Conservation (phyloP, 2,113 vertebrate genomes). For the Pelobates fuscus region DNA sequence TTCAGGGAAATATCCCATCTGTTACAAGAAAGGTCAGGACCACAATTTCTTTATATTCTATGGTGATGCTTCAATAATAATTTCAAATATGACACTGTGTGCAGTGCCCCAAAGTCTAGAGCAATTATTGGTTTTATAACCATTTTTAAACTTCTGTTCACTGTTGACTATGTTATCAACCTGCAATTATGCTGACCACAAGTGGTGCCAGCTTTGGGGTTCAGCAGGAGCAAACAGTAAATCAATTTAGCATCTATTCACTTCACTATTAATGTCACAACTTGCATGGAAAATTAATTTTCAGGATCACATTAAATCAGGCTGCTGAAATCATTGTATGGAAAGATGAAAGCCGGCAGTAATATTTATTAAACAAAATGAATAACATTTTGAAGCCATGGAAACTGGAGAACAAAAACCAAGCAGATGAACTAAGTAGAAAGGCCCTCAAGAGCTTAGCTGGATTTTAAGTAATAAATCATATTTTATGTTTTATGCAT, state of each 20-base stretch:
- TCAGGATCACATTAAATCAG: constrained; percentile 66
- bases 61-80: constrained; percentile 16
- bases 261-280: constrained; percentile 63
- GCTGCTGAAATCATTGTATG: constrained; percentile 63
- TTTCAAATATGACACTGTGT: constrained; percentile 35
- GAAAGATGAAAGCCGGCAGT: constrained; percentile 65
- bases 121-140: too few species aligned
- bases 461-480: constrained; percentile 48
- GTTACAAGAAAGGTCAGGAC: constrained; percentile 39
- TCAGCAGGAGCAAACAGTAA: constrained; percentile 59
- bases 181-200: constrained; percentile 54
- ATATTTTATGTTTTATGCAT: constrained; percentile 45
- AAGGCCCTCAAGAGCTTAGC: constrained; percentile 59
- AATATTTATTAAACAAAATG: constrained; percentile 74
- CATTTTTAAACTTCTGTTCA: too few species aligned
- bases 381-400: constrained; percentile 62
- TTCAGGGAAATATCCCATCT: constrained; percentile 33
- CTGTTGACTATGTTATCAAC: too few species aligned
- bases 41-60: constrained; percentile 40
- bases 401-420: constrained; percentile 58
- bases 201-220: constrained; percentile 51
- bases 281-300: constrained; percentile 73
- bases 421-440: constrained; percentile 52
- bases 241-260: constrained; percentile 61
- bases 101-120: not conserved